Percentiles rank a stretch among this genome's conserved stretches.
Conservation (phyloP, 2,888 invertebrate species). For the Acronicta alni region DNA sequence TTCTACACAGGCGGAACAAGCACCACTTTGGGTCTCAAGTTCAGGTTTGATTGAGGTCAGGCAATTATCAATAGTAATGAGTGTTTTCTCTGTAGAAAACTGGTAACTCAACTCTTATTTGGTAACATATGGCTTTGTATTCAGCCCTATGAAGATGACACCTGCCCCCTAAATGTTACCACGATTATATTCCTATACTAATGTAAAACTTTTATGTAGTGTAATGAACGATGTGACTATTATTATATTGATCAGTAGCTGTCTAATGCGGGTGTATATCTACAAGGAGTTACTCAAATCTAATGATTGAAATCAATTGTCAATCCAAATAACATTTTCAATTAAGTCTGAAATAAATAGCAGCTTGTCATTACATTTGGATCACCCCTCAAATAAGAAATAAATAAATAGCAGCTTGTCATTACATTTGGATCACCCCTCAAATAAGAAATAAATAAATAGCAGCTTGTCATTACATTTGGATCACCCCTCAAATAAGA, state of each 20-base stretch:
- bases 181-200: background rate
- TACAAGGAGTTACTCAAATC: background rate
- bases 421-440: too few relatives aligned
- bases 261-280: background rate
- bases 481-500: too few relatives aligned
- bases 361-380: background rate
- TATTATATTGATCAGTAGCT: background rate
- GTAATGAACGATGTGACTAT: background rate
- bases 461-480: background rate
- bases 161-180: background rate
- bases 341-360: background rate
- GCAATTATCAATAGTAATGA: constrained; percentile 24
- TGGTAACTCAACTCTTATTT: background rate
- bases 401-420: background rate
- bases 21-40: background rate
- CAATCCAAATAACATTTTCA: too few relatives aligned
- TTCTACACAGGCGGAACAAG: background rate
- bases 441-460: background rate
- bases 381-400: too few relatives aligned
- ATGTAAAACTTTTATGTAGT: background rate
- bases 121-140: background rate
- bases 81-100: background rate
- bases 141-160: background rate
- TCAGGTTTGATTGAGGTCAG: constrained; percentile 27
- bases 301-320: background rate